phyloP scores from a whole-genome alignment of 2,797 vertebrate species.

The Epinephelus coioides region DNA sequence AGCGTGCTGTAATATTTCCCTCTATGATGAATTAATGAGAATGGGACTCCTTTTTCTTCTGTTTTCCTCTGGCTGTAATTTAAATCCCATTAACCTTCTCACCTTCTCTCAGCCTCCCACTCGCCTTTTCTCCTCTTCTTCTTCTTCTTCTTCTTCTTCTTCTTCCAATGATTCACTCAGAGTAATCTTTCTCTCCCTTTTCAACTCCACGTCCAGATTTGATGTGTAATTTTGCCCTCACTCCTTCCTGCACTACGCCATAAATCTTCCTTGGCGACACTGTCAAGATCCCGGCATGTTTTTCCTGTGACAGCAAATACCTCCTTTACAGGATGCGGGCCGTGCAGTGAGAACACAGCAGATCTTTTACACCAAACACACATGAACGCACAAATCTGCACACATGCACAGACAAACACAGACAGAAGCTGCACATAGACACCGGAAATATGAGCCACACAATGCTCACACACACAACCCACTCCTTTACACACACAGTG shows the following conservation, averaged over 20 bases:
- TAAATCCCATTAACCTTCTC: conserved; percentile 71
- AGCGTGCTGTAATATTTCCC: conserved; percentile 56
- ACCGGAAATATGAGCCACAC: not conserved
- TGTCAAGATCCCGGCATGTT: conserved; percentile 64
- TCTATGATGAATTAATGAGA: conserved; percentile 62
- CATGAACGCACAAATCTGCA: conserved; percentile 18
- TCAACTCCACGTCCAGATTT: conserved; percentile 47
- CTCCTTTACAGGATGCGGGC: conserved; percentile 67
- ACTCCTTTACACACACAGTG: conserved; percentile 4
- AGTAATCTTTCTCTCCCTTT: conserved; percentile 50
- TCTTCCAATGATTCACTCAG: conserved; percentile 44
- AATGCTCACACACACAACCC: not conserved
- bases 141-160: conserved; percentile 33
- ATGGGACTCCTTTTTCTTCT: conserved; percentile 23
- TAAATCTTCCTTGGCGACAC: conserved; percentile 74
- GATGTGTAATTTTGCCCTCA: conserved; percentile 43
- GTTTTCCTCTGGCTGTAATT: conserved; percentile 65
- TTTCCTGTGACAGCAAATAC: conserved; percentile 74
- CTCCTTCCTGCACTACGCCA: conserved; percentile 35
- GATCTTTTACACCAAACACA: conserved; percentile 24
- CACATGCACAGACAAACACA: conserved; percentile 4
- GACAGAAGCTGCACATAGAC: not conserved
- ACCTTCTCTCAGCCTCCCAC: conserved; percentile 39
- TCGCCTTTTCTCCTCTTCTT: conserved; percentile 24
- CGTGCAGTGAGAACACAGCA: conserved; percentile 40